Percentiles rank a stretch among this genome's conserved stretches.
Evolutionary conservation across 2,888 invertebrate genomes (phyloP).

Genomic region (Plutella xylostella): DNA sequence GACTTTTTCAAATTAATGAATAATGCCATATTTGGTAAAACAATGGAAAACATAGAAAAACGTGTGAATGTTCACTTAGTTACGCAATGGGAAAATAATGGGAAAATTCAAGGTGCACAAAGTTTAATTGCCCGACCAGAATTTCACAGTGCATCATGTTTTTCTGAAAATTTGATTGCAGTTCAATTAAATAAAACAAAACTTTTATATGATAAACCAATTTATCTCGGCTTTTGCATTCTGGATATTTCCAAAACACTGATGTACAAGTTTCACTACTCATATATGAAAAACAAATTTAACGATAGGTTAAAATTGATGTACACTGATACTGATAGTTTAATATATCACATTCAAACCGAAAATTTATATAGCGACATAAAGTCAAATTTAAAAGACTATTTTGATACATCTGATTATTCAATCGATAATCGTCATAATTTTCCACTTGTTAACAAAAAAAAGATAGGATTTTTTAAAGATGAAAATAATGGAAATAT

Average conservation of each 20-base stretch:
- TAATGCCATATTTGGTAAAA: slow-evolving; percentile 36
- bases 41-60: slow-evolving; percentile 30
- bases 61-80: slow-evolving; percentile 27
- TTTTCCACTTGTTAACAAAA: slow-evolving; percentile 24
- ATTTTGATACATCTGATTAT: slow-evolving; percentile 27
- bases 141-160: slow-evolving; percentile 28
- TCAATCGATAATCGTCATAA: slow-evolving; percentile 20
- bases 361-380: slow-evolving; percentile 22
- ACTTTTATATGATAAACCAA: slow-evolving; percentile 19
- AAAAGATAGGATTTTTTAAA: slow-evolving; percentile 24
- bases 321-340: slow-evolving; percentile 23
- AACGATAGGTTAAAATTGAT: slow-evolving; percentile 13
- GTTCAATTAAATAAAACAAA: slow-evolving; percentile 16
- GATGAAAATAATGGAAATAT: slow-evolving; percentile 23
- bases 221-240: slow-evolving; percentile 19
- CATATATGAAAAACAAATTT: slow-evolving; percentile 18
- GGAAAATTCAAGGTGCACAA: slow-evolving; percentile 22
- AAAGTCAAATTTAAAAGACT: slow-evolving; percentile 16
- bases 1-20: slow-evolving; percentile 38
- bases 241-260: slow-evolving; percentile 19
- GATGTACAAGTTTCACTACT: slow-evolving; percentile 21
- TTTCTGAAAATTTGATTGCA: slow-evolving; percentile 28
- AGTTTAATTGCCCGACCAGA: slow-evolving; percentile 22
- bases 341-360: slow-evolving; percentile 20
- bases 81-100: slow-evolving; percentile 26